Conservation (phyloP, 2,797 vertebrate genomes). For the Coccyzus lansbergi region DNA sequence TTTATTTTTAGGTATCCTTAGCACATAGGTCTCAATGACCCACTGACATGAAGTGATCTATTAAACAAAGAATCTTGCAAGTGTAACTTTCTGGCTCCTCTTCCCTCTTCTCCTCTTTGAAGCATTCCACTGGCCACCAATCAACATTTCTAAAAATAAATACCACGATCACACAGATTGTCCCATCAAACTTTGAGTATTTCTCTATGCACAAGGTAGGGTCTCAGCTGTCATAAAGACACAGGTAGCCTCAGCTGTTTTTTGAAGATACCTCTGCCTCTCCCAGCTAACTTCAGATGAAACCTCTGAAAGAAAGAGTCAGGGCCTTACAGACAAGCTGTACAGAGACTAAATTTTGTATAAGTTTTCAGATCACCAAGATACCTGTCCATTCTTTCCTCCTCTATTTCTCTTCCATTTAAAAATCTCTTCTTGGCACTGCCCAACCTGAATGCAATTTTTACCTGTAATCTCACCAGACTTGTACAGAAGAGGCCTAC, state of each 20-base stretch:
- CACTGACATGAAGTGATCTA: background rate
- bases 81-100: background rate
- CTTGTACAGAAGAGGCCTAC: background rate
- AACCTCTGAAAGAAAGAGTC: background rate
- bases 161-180: background rate
- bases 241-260: background rate
- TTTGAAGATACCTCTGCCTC: background rate
- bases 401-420: background rate
- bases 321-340: background rate
- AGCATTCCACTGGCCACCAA: background rate
- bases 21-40: background rate
- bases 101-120: background rate
- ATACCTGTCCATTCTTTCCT: background rate
- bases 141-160: background rate
- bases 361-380: background rate
- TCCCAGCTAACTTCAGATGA: background rate
- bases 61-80: background rate
- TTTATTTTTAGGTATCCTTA: background rate
- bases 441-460: background rate
- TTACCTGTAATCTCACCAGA: background rate
- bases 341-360: rapidly evolving
- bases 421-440: background rate
- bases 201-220: background rate
- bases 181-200: background rate
- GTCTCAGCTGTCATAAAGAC: background rate